A percentile compares a stretch with the other conserved stretches of the same genome.
These are phyloP conservation scores for Microcebus jonahi DNA, from an alignment of 2,113 vertebrate species.

Conservation along the genomic window DNA sequence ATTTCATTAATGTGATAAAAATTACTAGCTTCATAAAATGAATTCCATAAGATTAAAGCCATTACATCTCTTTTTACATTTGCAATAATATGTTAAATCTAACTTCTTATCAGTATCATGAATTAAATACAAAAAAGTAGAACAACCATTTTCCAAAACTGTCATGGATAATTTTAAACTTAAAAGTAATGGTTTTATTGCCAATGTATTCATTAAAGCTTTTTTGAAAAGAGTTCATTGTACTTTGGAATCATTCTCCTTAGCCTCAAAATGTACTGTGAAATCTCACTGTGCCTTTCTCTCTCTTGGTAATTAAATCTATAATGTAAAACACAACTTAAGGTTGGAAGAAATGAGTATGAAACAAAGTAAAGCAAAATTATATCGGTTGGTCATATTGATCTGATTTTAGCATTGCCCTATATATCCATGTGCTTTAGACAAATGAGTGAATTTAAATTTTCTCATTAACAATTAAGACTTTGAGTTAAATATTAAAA, in stretches of 20 bases:
- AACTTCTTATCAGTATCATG: conserved; percentile 27
- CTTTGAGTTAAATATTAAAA: not conserved
- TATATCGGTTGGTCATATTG: not conserved
- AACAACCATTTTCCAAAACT: not conserved
- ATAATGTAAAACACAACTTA: not conserved
- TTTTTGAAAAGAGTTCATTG: not conserved
- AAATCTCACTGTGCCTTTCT: not conserved
- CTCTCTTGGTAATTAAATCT: not conserved
- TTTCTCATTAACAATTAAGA: not conserved
- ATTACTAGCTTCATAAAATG: not conserved
- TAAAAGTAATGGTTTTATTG: conserved; percentile 16
- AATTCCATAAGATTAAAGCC: conserved; percentile 24
- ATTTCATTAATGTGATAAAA: conserved; percentile 43
- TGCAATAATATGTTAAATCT: conserved; percentile 42
- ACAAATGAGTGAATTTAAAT: not conserved
- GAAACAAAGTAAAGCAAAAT: not conserved
- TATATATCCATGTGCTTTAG: not conserved
- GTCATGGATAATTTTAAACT: conserved; percentile 42
- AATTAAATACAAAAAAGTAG: conserved; percentile 15
- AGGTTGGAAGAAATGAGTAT: not conserved
- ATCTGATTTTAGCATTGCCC: not conserved
- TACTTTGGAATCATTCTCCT: not conserved
- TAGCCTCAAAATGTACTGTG: not conserved
- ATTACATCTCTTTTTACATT: not conserved
- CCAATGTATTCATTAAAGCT: not conserved